Evolutionary conservation across 2,888 invertebrate genomes (phyloP).

Genomic region (Exephanes ischioxanthus): DNA sequence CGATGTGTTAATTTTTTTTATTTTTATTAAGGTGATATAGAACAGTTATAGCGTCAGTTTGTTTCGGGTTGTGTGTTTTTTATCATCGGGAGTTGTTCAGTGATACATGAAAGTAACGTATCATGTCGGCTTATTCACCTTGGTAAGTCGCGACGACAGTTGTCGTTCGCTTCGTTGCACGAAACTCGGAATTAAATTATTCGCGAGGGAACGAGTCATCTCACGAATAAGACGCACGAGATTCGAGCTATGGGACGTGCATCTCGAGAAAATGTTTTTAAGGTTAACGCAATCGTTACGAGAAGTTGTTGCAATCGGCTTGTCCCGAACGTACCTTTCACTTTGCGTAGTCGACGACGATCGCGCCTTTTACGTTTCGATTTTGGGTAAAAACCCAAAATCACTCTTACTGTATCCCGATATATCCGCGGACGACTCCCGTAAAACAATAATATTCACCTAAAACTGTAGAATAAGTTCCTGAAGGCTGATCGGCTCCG

Average conservation of each 20-base stretch:
- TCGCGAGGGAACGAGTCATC: background rate
- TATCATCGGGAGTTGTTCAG: background rate
- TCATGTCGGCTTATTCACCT: slow-evolving; percentile 49
- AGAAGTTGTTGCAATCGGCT: background rate
- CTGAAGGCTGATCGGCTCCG: no score
- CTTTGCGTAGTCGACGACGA: no score
- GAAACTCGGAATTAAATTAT: background rate
- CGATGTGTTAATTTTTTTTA: background rate
- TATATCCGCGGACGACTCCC: no score
- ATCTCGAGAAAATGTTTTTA: background rate
- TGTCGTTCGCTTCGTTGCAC: slow-evolving; percentile 10
- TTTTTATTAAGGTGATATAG: background rate
- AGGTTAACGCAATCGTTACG: background rate
- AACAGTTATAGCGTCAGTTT: slow-evolving; percentile 4
- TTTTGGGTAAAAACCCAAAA: no score
- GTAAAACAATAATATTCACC: no score
- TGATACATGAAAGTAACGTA: slow-evolving; percentile 31
- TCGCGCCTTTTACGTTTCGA: no score
- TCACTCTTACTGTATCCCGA: no score
- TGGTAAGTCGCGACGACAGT: slow-evolving; percentile 49
- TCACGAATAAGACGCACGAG: background rate
- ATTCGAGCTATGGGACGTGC: background rate
- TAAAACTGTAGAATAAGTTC: no score
- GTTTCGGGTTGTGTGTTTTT: slow-evolving; percentile 13
- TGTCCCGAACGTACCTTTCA: no score